Evolutionary conservation across 2,888 invertebrate genomes (phyloP).

Genomic region (Desoria tigrina): DNA sequence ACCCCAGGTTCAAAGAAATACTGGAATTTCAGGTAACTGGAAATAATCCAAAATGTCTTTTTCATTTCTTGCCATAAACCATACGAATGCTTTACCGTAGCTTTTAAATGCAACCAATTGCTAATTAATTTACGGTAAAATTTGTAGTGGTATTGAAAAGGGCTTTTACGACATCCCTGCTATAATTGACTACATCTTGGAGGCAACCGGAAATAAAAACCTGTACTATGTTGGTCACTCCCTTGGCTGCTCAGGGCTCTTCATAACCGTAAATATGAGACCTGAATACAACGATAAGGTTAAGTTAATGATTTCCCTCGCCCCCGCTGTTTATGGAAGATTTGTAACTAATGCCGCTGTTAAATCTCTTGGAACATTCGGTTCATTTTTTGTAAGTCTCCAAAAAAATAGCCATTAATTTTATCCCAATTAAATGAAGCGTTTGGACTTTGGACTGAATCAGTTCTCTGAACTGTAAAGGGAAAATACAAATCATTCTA

Average conservation of each 20-base stretch:
- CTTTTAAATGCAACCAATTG: too few species aligned
- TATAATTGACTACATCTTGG: slow-evolving; percentile 12
- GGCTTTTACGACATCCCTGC: slow-evolving; percentile 14
- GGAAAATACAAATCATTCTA: neutral
- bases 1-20: neutral
- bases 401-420: too few species aligned
- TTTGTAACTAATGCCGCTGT: neutral
- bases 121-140: neutral
- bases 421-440: too few species aligned
- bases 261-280: neutral
- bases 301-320: neutral
- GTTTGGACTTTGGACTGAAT: too few species aligned
- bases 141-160: neutral
- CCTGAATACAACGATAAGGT: slow-evolving; percentile 12
- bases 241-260: neutral
- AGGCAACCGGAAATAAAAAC: neutral
- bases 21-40: slow-evolving; percentile 16
- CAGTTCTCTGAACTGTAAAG: too few species aligned
- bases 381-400: too few species aligned
- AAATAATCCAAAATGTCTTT: neutral
- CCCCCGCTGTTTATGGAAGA: slow-evolving; percentile 9
- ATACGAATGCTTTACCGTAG: neutral
- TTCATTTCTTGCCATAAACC: neutral
- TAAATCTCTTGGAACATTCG: too few species aligned
- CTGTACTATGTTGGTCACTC: slow-evolving; percentile 15